A percentile compares a stretch with the other conserved stretches of the same genome.
Conservation (phyloP, 2,888 invertebrate species). For the Julus scandinavius region DNA sequence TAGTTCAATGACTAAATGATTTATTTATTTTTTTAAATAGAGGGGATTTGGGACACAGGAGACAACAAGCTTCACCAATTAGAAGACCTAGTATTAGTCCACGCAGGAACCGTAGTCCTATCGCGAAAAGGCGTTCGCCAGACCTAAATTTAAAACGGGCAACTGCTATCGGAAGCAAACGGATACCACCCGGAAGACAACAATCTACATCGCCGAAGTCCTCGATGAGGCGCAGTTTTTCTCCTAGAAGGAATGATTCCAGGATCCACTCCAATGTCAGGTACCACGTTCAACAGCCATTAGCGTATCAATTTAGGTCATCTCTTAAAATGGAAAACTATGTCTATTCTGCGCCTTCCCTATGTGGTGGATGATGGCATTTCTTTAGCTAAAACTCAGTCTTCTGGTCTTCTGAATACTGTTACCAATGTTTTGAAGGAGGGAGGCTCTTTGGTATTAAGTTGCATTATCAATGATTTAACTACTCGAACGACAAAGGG, state of each 20-base stretch:
- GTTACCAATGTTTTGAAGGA: neutral
- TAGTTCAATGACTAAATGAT: neutral
- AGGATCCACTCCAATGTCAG: constrained; percentile 47
- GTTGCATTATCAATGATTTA: neutral
- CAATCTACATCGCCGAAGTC: constrained; percentile 45
- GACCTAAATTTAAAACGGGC: constrained; percentile 34
- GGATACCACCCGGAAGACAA: neutral
- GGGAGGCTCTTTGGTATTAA: neutral
- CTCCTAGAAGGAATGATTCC: constrained; percentile 39
- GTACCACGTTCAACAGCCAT: constrained; percentile 45
- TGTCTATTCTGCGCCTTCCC: neutral
- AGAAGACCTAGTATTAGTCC: constrained; percentile 35
- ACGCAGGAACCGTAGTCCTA: neutral
- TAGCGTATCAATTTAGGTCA: constrained; percentile 34
- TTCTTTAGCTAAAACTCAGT: neutral
- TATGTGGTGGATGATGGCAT: constrained; percentile 1
- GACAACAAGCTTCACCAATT: neutral
- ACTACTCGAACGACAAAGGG: too few species aligned
- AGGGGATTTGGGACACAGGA: neutral
- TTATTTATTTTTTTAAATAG: neutral
- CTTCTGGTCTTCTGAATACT: neutral
- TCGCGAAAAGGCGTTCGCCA: neutral
- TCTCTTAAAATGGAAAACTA: constrained; percentile 47
- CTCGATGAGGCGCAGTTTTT: constrained; percentile 43
- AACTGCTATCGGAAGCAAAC: constrained; percentile 17